phyloP scores from a whole-genome alignment of 2,797 vertebrate genomes.

The Pantherophis vulpinus region DNA sequence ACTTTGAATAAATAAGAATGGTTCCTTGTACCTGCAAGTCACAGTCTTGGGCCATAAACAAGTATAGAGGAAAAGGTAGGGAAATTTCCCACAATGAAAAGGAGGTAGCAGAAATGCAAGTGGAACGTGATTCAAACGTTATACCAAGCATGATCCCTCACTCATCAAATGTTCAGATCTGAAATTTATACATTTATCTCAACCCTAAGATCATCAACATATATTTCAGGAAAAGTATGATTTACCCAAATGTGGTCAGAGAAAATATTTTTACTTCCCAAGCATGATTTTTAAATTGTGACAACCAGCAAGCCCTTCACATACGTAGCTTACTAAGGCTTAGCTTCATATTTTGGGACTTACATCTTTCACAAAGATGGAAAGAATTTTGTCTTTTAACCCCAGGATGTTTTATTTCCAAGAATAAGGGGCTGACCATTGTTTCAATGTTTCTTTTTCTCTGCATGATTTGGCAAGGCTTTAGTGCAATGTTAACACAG shows the following conservation, averaged over 20 bases:
- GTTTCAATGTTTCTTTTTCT: background rate
- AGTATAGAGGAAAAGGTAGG: background rate
- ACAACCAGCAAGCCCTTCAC: background rate
- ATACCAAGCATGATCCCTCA: background rate
- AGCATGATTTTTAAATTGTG: background rate
- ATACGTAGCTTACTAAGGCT: background rate
- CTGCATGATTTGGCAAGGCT: background rate
- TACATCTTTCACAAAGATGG: background rate
- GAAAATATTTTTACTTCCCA: background rate
- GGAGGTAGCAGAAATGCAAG: background rate
- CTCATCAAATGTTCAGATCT: background rate
- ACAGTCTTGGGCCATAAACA: background rate
- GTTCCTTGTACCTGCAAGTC: background rate
- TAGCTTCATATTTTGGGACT: background rate
- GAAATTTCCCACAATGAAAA: background rate
- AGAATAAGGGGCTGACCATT: background rate
- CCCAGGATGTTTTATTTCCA: background rate
- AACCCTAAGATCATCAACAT: background rate
- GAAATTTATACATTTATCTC: background rate
- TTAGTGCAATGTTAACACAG: background rate
- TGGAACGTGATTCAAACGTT: background rate
- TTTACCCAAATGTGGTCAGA: background rate
- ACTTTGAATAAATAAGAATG: background rate
- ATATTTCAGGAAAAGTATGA: background rate
- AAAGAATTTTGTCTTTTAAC: background rate